Conservation (phyloP, 64 coral and sea anemone species). For the Orbicella faveolata region DNA sequence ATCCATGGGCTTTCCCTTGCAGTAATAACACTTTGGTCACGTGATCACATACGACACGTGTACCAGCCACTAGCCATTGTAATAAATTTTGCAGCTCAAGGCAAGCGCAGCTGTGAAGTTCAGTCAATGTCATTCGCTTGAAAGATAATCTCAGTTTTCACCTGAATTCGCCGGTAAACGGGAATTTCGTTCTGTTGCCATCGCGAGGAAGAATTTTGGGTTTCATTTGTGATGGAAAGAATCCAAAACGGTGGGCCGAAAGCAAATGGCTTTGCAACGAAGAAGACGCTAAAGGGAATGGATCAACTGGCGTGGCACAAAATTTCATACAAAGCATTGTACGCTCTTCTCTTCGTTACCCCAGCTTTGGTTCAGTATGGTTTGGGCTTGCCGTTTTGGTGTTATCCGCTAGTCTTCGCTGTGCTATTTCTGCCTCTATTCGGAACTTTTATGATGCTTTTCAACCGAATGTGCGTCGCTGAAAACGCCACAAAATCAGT, state of each 20-base stretch:
- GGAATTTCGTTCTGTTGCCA: not conserved
- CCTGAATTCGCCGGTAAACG: not conserved
- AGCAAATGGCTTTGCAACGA: slow-evolving; percentile 22
- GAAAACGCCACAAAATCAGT: slow-evolving; percentile 55
- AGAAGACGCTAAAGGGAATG: slow-evolving; percentile 43
- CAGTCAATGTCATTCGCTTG: slow-evolving; percentile 3
- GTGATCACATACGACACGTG: slow-evolving; percentile 40
- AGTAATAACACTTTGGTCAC: not conserved
- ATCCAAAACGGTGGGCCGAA: slow-evolving; percentile 57
- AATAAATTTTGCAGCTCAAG: slow-evolving; percentile 1
- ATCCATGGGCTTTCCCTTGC: slow-evolving; percentile 22
- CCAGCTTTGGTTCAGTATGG: slow-evolving; percentile 84
- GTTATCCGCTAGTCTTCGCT: slow-evolving; percentile 51
- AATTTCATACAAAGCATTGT: slow-evolving; percentile 80
- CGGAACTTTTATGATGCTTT: slow-evolving; percentile 72
- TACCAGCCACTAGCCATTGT: not conserved
- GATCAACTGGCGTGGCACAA: slow-evolving; percentile 91
- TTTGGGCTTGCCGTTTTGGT: slow-evolving; percentile 90
- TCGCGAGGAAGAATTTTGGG: not conserved
- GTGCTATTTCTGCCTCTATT: slow-evolving; percentile 74
- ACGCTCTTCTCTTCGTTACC: slow-evolving; percentile 57
- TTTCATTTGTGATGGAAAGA: slow-evolving; percentile 40
- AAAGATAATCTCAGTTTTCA: not conserved
- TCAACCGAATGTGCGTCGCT: slow-evolving; percentile 77
- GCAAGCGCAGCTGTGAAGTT: slow-evolving; percentile 33